Evolutionary conservation across 1,140 invertebrate genomes (phyloP).

Genomic region (Physella acuta): DNA sequence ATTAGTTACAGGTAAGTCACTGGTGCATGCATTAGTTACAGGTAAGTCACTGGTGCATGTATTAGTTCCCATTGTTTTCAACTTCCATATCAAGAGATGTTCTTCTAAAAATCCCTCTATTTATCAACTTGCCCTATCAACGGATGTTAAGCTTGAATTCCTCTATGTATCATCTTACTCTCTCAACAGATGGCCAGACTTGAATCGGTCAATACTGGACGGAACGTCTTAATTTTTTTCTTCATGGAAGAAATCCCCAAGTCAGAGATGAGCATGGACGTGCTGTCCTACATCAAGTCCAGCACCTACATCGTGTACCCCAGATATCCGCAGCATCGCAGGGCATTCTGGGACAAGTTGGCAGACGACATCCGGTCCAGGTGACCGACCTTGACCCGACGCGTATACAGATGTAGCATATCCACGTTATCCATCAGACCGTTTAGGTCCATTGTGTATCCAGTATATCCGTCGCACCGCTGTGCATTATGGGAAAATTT

Average conservation of each 20-base stretch:
- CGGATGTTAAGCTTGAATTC: background rate
- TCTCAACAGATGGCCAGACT: conserved; percentile 11
- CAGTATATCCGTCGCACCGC: no score
- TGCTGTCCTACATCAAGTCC: conserved; percentile 11
- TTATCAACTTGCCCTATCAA: background rate
- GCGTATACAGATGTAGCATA: background rate
- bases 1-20: background rate
- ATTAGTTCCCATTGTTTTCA: background rate
- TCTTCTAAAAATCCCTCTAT: background rate
- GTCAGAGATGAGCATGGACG: background rate
- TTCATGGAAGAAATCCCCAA: conserved; percentile 1
- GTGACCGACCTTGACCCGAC: background rate
- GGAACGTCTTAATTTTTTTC: conserved; percentile 10
- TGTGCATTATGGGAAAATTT: no score
- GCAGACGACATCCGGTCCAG: conserved; percentile 1
- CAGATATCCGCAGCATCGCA: background rate
- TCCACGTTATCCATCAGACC: no score
- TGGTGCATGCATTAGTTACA: background rate
- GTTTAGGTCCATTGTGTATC: no score
- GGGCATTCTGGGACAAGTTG: conserved; percentile 19
- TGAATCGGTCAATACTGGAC: conserved; percentile 9
- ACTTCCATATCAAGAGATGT: background rate
- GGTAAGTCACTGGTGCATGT: background rate
- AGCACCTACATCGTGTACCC: conserved; percentile 19
- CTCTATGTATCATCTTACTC: background rate